These are phyloP conservation scores for Gymnobelideus leadbeateri DNA, from an alignment of 2,113 vertebrate species.

Conservation along the genomic window DNA sequence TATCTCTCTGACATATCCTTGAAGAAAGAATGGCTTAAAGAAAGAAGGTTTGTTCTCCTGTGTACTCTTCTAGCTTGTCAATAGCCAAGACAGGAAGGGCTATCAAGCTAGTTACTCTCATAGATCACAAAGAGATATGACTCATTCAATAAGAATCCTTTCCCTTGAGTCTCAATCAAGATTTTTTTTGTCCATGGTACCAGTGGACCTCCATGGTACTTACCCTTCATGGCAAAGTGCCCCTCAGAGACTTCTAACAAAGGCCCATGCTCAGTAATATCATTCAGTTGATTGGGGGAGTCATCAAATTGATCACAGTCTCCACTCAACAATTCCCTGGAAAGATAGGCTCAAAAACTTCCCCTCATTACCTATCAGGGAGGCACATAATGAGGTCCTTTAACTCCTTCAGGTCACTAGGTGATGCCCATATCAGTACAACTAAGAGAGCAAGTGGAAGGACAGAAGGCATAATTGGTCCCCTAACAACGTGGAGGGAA, in stretches of 20 bases:
- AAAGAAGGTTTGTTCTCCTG: neutral
- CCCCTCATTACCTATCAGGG: neutral
- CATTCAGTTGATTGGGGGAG: neutral
- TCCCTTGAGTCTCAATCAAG: neutral
- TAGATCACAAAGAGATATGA: neutral
- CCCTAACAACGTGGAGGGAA: neutral
- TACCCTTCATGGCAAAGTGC: neutral
- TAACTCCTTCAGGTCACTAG: neutral
- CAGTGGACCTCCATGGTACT: neutral
- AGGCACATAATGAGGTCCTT: neutral
- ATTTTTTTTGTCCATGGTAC: neutral
- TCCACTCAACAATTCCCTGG: neutral
- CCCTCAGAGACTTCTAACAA: neutral
- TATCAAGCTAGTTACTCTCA: neutral
- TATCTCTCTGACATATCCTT: neutral
- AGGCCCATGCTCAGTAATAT: neutral
- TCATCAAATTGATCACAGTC: neutral
- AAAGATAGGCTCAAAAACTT: neutral
- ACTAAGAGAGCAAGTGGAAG: neutral
- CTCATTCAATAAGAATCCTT: neutral
- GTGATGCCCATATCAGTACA: neutral
- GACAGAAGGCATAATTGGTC: neutral
- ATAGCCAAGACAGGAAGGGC: neutral
- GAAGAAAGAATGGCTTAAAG: neutral
- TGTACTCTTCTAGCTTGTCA: neutral